Conservation (phyloP, 2,888 invertebrate species). For the Parnassius apollo region DNA sequence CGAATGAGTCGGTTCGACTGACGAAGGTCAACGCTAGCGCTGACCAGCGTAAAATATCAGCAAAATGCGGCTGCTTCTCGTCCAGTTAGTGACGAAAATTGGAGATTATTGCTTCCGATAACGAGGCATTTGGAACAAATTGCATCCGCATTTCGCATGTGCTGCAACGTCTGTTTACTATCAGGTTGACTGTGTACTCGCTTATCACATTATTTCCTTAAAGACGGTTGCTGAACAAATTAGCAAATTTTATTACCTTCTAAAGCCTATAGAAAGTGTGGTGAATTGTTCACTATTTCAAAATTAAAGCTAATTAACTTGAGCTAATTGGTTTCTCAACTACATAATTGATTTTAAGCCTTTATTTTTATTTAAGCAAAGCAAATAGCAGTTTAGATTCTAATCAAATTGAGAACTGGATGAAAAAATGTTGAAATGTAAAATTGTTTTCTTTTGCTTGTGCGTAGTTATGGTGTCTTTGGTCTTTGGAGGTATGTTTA, state of each 20-base stretch:
- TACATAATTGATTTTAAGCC: slow-evolving; percentile 9
- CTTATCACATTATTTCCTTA: too few relatives aligned
- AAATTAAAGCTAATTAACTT: slow-evolving; percentile 6
- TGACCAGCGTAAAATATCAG: too few relatives aligned
- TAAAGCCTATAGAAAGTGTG: neutral
- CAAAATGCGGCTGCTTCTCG: too few relatives aligned
- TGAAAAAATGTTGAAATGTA: slow-evolving; percentile 10
- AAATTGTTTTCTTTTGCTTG: slow-evolving; percentile 4
- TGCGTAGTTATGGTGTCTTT: neutral
- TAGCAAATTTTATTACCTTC: slow-evolving; percentile 29
- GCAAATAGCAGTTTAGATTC: neutral
- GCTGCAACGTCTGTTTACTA: too few relatives aligned
- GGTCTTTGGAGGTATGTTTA: slow-evolving; percentile 12
- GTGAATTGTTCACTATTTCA: neutral
- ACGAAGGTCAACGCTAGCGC: too few relatives aligned
- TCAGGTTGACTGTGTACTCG: too few relatives aligned
- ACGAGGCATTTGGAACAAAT: too few relatives aligned
- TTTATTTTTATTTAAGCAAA: slow-evolving; percentile 2
- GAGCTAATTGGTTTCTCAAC: neutral
- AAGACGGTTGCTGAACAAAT: too few relatives aligned
- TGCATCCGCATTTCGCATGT: too few relatives aligned
- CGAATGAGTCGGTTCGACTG: too few relatives aligned
- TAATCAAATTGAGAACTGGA: neutral
- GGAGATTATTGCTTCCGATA: too few relatives aligned
- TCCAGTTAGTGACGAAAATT: too few relatives aligned